phyloP scores from a whole-genome alignment of 2,113 vertebrate genomes.

The Crotalus tigris region DNA sequence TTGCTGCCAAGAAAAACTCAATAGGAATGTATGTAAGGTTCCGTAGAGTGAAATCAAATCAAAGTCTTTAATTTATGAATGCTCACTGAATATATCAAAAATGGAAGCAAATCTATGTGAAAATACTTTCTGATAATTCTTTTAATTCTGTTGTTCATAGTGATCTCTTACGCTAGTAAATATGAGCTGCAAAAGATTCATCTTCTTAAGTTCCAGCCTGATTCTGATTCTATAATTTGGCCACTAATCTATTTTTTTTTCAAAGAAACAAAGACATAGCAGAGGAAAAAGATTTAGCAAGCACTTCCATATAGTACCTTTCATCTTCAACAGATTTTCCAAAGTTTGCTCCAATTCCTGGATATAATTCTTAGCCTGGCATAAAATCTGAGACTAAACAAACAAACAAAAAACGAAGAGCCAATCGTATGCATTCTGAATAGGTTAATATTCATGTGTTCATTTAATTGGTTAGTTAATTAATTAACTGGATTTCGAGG shows the following conservation, averaged over 20 bases:
- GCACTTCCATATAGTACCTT: constrained; percentile 66
- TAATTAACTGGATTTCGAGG: background rate
- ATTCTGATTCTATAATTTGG: background rate
- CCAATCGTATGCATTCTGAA: constrained; percentile 18
- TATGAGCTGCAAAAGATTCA: background rate
- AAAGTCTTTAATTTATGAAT: background rate
- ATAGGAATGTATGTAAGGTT: background rate
- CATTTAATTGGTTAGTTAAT: background rate
- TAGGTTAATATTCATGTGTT: constrained; percentile 15
- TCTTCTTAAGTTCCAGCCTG: background rate
- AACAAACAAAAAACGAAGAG: constrained; percentile 52
- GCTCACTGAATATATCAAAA: background rate
- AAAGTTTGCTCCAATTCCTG: constrained; percentile 75
- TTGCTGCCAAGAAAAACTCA: background rate
- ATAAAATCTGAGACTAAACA: constrained; percentile 80
- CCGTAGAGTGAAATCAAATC: background rate
- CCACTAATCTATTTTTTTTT: background rate
- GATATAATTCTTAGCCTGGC: constrained; percentile 72
- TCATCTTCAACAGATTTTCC: constrained; percentile 75
- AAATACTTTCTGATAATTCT: background rate
- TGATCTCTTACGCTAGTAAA: background rate
- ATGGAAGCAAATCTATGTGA: background rate
- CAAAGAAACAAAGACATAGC: constrained; percentile 19
- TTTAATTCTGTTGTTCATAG: background rate
- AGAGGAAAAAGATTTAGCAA: constrained; percentile 19